Evolutionary conservation across 2,888 invertebrate species (phyloP).

Genomic region (Amaurobius ferox): DNA sequence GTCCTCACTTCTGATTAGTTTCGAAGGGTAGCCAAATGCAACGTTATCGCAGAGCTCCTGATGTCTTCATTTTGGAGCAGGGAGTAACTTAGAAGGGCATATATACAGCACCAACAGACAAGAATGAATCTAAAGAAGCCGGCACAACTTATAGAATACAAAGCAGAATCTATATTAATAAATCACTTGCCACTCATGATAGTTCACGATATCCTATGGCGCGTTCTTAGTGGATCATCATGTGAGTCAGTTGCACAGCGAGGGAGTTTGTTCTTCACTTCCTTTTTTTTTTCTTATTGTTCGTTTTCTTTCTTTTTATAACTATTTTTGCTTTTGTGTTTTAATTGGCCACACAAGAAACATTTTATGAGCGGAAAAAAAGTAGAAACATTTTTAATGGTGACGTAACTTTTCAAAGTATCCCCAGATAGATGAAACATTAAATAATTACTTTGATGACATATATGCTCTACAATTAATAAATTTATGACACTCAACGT

Average conservation of each 20-base stretch:
- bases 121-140: slow-evolving; percentile 7
- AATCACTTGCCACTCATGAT: slow-evolving; percentile 55
- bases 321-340: slow-evolving; percentile 17
- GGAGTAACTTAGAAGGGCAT: slow-evolving; percentile 16
- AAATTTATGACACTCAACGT: too few relatives aligned
- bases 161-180: slow-evolving; percentile 50
- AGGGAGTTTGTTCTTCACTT: neutral
- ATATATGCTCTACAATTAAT: too few relatives aligned
- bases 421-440: too few relatives aligned
- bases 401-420: too few relatives aligned
- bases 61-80: slow-evolving; percentile 51
- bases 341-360: slow-evolving; percentile 62
- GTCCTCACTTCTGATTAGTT: slow-evolving; percentile 49
- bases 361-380: neutral
- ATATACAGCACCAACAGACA: slow-evolving; percentile 18
- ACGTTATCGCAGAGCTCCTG: slow-evolving; percentile 48
- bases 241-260: slow-evolving; percentile 29
- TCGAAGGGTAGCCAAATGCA: slow-evolving; percentile 19
- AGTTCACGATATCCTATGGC: slow-evolving; percentile 49
- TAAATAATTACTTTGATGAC: too few relatives aligned
- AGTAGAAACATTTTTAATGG: neutral
- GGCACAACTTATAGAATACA: slow-evolving; percentile 39
- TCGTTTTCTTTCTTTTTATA: too few relatives aligned
- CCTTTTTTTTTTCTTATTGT: too few relatives aligned
- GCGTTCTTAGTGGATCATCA: slow-evolving; percentile 55